Conservation (phyloP, 2,113 vertebrate species). For the Sphaerodactylus townsendi region DNA sequence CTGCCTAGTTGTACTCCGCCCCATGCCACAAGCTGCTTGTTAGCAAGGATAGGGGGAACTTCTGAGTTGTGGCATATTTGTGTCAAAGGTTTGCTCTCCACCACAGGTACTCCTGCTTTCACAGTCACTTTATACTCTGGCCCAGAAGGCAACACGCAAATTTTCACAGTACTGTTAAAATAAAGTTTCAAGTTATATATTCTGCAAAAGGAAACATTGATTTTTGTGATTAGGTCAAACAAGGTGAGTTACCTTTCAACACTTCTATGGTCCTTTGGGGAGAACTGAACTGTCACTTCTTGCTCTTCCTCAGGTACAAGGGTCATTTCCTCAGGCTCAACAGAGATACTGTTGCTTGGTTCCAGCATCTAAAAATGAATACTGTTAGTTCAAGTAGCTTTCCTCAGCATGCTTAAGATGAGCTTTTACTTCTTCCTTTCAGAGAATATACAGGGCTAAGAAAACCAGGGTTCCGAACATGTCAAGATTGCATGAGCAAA, state of each 20-base stretch:
- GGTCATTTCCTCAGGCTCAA: constrained; percentile 81
- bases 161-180: constrained; percentile 83
- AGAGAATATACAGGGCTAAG: no score
- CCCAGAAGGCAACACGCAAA: constrained; percentile 90
- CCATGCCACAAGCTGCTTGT: constrained; percentile 93
- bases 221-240: neutral
- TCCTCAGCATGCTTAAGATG: no score
- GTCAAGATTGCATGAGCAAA: no score
- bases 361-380: constrained; percentile 72
- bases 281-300: constrained; percentile 80
- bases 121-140: constrained; percentile 93
- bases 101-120: constrained; percentile 78
- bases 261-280: constrained; percentile 63
- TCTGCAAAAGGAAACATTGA: neutral
- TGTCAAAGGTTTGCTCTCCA: constrained; percentile 49
- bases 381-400: neutral
- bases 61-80: constrained; percentile 54
- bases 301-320: constrained; percentile 85
- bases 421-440: no score
- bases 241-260: constrained; percentile 77
- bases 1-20: constrained; percentile 88
- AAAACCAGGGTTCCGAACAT: no score
- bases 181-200: constrained; percentile 7
- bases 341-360: constrained; percentile 78
- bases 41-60: constrained; percentile 90